Conservation (phyloP, 2,113 vertebrate genomes). For the Gymnocephalus cernua region DNA sequence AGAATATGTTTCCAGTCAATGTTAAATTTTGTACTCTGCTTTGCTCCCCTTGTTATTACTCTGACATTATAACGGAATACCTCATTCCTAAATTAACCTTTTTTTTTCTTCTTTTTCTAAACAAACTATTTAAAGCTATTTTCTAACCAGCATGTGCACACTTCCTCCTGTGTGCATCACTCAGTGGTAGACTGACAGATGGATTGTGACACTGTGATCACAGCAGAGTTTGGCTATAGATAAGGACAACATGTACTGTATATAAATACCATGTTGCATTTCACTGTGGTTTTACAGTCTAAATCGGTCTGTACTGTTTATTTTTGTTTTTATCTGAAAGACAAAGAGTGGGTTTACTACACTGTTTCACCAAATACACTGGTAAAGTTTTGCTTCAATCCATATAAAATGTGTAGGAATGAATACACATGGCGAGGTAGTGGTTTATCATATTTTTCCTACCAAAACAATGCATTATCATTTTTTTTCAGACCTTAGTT, state of each 20-base stretch:
- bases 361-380: background rate
- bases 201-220: constrained; percentile 20
- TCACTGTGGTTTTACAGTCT: background rate
- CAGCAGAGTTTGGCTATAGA: constrained; percentile 32
- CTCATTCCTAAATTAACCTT: background rate
- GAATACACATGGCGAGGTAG: background rate
- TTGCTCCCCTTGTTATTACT: background rate
- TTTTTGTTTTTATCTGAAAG: background rate
- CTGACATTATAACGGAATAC: background rate
- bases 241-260: constrained; percentile 1
- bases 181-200: constrained; percentile 56
- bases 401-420: background rate
- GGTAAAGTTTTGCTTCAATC: background rate
- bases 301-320: background rate
- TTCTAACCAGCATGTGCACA: constrained; percentile 1
- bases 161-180: constrained; percentile 21
- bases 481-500: no score
- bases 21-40: background rate
- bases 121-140: constrained; percentile 5
- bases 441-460: background rate
- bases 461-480: no score
- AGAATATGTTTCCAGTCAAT: background rate
- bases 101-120: background rate
- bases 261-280: constrained; percentile 9
- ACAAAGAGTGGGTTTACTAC: background rate